Conservation (phyloP, 2,113 vertebrate species). For the Notarius quadriscutis region DNA sequence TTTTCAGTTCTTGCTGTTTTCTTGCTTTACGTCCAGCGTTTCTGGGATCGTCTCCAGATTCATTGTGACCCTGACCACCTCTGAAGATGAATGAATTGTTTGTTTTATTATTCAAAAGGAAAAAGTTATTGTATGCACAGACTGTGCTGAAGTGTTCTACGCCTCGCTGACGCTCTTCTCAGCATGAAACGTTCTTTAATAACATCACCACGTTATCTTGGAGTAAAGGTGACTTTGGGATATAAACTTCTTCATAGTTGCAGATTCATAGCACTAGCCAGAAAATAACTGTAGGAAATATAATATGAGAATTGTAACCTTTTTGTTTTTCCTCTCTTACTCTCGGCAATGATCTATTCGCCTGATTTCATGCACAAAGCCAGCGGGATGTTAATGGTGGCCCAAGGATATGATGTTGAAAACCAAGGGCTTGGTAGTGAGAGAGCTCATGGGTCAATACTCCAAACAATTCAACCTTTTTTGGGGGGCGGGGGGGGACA, state of each 20-base stretch:
- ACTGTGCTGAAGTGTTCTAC: neutral
- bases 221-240: slow-evolving; percentile 17
- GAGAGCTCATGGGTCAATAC: slow-evolving; percentile 11
- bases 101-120: neutral
- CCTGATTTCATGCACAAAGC: neutral
- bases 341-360: neutral
- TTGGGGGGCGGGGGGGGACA: neutral
- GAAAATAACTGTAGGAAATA: neutral
- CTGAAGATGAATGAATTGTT: slow-evolving; percentile 1
- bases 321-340: neutral
- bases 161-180: neutral
- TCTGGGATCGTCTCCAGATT: neutral
- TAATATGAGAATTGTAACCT: neutral
- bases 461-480: neutral
- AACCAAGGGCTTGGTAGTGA: neutral
- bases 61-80: neutral
- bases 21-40: neutral
- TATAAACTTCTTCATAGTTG: slow-evolving; percentile 12
- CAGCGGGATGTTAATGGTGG: neutral
- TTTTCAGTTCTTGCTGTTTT: neutral
- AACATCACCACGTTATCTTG: neutral
- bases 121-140: neutral
- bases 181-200: neutral
- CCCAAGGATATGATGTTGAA: neutral
- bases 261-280: neutral